Conservation (phyloP, 1,140 invertebrate genomes). For the Agrypnia vestita region DNA sequence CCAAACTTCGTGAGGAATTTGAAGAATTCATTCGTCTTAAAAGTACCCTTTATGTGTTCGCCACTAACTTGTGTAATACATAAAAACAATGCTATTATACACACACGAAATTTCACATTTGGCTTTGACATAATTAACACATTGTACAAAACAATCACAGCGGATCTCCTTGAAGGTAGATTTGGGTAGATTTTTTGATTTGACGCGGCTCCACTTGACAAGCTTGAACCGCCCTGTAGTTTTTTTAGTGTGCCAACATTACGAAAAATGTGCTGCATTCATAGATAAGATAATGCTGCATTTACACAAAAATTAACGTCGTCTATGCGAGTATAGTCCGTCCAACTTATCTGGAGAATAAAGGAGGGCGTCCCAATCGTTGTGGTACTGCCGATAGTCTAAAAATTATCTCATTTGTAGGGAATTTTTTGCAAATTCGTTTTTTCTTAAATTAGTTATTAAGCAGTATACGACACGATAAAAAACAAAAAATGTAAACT, state of each 20-base stretch:
- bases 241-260: conserved; percentile 42
- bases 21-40: conserved; percentile 86
- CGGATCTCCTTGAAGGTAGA: conserved; percentile 7
- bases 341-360: no score
- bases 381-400: no score
- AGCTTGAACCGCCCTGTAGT: conserved; percentile 42
- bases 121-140: conserved; percentile 54
- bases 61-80: conserved; percentile 8
- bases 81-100: conserved; percentile 38
- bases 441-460: no score
- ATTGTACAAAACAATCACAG: conserved; percentile 47
- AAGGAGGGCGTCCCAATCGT: no score
- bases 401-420: no score
- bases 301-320: no score
- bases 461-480: no score
- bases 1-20: conserved; percentile 96
- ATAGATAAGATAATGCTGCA: not conserved
- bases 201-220: conserved; percentile 50
- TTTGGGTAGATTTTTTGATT: conserved; percentile 27
- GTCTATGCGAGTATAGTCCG: no score
- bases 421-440: no score
- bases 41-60: conserved; percentile 77
- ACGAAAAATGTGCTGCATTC: conserved; percentile 1
- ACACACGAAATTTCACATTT: conserved; percentile 36
- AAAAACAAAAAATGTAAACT: no score